Percentiles rank a stretch among this genome's conserved stretches.
Conservation (phyloP, 1,140 invertebrate genomes). For the Matsumurasca onukii region DNA sequence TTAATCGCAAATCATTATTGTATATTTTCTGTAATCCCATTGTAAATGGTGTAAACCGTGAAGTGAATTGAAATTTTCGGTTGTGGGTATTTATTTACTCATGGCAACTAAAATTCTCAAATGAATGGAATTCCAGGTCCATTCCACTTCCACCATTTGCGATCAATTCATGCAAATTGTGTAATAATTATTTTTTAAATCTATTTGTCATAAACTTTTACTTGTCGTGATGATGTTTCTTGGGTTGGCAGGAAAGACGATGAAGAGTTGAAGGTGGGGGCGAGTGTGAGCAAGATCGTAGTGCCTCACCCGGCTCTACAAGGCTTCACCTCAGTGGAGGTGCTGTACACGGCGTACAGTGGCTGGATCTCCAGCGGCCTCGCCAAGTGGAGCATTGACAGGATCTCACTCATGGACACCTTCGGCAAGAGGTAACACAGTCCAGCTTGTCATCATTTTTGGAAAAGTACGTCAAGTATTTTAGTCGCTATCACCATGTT, state of each 20-base stretch:
- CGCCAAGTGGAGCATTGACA: conserved; percentile 75
- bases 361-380: conserved; percentile 90
- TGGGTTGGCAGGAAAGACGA: conserved; percentile 82
- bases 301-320: conserved; percentile 84
- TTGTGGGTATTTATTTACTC: too few species aligned
- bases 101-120: too few species aligned
- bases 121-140: too few species aligned
- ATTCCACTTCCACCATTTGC: neutral
- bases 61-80: too few species aligned
- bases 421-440: conserved; percentile 69
- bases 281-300: conserved; percentile 73
- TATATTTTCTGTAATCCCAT: too few species aligned
- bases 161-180: neutral
- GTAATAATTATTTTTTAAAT: conserved; percentile 7
- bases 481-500: too few species aligned
- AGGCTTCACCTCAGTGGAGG: conserved; percentile 65
- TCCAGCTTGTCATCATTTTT: too few species aligned
- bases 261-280: conserved; percentile 69
- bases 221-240: too few species aligned
- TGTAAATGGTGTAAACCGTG: too few species aligned
- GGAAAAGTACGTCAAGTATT: too few species aligned
- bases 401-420: conserved; percentile 80
- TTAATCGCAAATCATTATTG: too few species aligned
- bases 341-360: conserved; percentile 85
- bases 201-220: neutral